Percentiles rank a stretch among this genome's conserved stretches.
These are phyloP conservation scores for Mungos mungo DNA, from an alignment of 2,113 vertebrate species.

Conservation along the genomic window DNA sequence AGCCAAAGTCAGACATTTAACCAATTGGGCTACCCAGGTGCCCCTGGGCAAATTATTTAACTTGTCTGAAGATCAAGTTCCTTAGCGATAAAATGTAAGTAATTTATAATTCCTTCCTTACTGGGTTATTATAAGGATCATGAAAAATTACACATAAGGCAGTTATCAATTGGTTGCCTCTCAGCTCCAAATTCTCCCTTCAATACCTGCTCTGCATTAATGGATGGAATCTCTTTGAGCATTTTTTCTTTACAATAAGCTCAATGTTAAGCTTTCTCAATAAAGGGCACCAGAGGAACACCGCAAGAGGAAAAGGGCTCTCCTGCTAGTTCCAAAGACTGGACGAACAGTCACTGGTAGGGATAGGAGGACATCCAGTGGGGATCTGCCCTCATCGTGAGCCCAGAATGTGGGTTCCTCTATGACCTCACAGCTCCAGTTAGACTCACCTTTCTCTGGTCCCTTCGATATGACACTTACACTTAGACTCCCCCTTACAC, in stretches of 20 bases:
- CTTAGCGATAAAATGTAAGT: neutral
- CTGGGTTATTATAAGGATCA: neutral
- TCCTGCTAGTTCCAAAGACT: neutral
- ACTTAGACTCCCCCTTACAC: too few relatives aligned
- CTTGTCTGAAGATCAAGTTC: neutral
- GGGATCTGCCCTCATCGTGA: neutral
- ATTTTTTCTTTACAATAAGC: neutral
- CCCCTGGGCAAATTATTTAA: neutral
- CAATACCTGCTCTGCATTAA: neutral
- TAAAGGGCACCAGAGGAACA: neutral
- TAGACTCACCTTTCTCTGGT: neutral
- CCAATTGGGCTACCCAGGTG: too few relatives aligned
- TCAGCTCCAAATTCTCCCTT: neutral
- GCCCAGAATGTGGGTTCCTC: neutral
- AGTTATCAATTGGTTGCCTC: neutral
- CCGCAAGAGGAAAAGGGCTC: neutral
- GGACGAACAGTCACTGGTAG: neutral
- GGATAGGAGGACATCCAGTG: neutral
- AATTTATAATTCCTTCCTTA: neutral
- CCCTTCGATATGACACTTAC: neutral
- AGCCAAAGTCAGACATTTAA: too few relatives aligned
- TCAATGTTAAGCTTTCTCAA: neutral
- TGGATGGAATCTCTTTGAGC: neutral
- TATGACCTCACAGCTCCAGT: neutral
- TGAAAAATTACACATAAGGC: neutral